Percentiles rank a stretch among this genome's conserved stretches.
phyloP scores from a whole-genome alignment of 1,140 invertebrate species.

The Scaptomyza graminum region DNA sequence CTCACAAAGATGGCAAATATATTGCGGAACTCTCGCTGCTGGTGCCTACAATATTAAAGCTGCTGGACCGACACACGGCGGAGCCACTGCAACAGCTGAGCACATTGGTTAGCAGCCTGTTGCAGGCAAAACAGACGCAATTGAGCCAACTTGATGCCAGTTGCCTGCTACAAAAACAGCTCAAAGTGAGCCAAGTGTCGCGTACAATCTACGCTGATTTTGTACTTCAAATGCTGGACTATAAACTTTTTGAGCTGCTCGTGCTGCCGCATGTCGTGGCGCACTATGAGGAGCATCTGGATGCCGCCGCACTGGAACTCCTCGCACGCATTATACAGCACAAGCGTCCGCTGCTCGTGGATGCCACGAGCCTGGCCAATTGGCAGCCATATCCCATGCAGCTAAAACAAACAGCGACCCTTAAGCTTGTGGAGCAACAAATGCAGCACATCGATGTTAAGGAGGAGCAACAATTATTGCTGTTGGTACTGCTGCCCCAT shows the following conservation, averaged over 20 bases:
- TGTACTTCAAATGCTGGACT: conserved; percentile 87
- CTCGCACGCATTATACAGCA: conserved; percentile 88
- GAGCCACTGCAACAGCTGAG: conserved; percentile 42
- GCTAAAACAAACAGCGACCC: conserved; percentile 79
- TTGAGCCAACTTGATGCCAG: conserved; percentile 89
- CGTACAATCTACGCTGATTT: conserved; percentile 86
- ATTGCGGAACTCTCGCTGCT: conserved; percentile 85
- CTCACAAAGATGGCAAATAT: conserved; percentile 87
- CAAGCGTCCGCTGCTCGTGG: conserved; percentile 87
- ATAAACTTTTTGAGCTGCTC: conserved; percentile 89
- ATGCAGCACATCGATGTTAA: conserved; percentile 33
- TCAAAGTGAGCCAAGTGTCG: conserved; percentile 84
- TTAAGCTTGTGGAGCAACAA: conserved; percentile 44
- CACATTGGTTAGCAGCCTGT: conserved; percentile 52
- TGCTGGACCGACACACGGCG: conserved; percentile 76
- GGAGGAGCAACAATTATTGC: conserved; percentile 48
- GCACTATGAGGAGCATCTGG: conserved; percentile 86
- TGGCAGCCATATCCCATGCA: conserved; percentile 89
- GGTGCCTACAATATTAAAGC: conserved; percentile 85
- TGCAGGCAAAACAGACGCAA: conserved; percentile 84
- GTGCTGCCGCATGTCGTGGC: conserved; percentile 89
- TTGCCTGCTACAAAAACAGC: conserved; percentile 86
- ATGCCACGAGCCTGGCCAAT: conserved; percentile 85
- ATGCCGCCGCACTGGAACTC: conserved; percentile 86
- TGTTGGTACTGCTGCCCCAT: conserved; percentile 63